Conservation (phyloP, 1,140 invertebrate species). For the Micrasema minimum region DNA sequence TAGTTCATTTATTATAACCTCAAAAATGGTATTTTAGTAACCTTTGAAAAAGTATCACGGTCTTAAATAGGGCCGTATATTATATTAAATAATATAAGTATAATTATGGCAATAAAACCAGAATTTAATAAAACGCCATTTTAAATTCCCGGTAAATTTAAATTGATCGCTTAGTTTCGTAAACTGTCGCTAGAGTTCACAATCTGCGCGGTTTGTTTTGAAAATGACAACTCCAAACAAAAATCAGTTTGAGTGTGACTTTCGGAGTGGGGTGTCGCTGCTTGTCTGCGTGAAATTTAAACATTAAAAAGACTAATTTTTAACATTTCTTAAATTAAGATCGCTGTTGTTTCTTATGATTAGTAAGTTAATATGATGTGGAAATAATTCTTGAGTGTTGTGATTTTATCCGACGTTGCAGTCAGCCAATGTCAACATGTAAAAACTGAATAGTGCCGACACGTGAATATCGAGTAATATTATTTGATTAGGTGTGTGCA, state of each 20-base stretch:
- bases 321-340: slow-evolving; percentile 37
- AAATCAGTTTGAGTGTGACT: slow-evolving; percentile 24
- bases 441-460: slow-evolving; percentile 3
- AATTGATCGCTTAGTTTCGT: background rate
- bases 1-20: no score
- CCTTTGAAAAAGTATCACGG: no score
- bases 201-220: slow-evolving; percentile 22
- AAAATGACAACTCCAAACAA: slow-evolving; percentile 26
- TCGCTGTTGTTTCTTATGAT: background rate
- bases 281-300: slow-evolving; percentile 8
- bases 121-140: no score
- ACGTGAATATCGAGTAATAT: slow-evolving; percentile 29
- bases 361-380: slow-evolving; percentile 3
- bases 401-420: slow-evolving; percentile 18
- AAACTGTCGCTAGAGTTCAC: slow-evolving; percentile 10
- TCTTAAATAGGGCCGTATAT: no score
- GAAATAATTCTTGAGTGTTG: slow-evolving; percentile 10
- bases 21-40: no score
- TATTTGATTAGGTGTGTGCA: slow-evolving; percentile 23
- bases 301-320: slow-evolving; percentile 18
- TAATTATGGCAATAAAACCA: no score
- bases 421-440: slow-evolving; percentile 9
- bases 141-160: slow-evolving; percentile 14
- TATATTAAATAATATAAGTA: no score
- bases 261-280: background rate